Conservation (phyloP, 2,113 vertebrate genomes). For the Porphyrio hochstetteri region DNA sequence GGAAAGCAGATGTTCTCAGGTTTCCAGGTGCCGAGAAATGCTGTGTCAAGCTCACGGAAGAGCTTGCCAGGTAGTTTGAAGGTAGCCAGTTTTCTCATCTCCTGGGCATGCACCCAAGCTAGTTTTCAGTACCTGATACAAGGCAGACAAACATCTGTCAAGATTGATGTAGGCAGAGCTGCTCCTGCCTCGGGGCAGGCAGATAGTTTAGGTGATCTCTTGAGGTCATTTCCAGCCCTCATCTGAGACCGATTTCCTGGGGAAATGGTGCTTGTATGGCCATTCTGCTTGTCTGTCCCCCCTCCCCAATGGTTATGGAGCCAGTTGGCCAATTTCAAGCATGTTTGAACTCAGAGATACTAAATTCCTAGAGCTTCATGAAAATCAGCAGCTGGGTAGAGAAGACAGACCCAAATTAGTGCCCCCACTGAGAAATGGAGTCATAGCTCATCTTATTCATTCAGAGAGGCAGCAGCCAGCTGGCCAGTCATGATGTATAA, state of each 20-base stretch:
- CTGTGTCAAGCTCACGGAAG: background rate
- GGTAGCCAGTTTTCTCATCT: slow-evolving; percentile 4
- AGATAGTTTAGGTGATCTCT: background rate
- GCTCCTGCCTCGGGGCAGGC: slow-evolving; percentile 17
- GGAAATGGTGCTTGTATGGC: background rate
- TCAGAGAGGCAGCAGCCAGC: background rate
- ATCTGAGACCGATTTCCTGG: background rate
- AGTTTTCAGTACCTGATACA: background rate
- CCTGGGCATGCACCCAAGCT: background rate
- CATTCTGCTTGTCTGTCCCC: background rate
- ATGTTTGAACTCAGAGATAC: background rate
- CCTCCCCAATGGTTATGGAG: background rate
- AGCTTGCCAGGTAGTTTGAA: slow-evolving; percentile 43
- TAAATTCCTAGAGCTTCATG: background rate
- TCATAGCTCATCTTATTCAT: background rate
- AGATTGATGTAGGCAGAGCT: background rate
- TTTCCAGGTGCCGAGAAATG: slow-evolving; percentile 59
- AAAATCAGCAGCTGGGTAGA: background rate
- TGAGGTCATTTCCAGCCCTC: background rate
- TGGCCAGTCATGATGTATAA: background rate
- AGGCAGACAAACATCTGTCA: slow-evolving; percentile 47
- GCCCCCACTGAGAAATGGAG: background rate
- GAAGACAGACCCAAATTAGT: background rate
- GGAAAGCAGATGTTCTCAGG: slow-evolving; percentile 54
- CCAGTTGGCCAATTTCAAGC: background rate